These are phyloP conservation scores for Lepeophtheirus nordmannii DNA, from an alignment of 2,888 invertebrate genomes.

Conservation along the genomic window DNA sequence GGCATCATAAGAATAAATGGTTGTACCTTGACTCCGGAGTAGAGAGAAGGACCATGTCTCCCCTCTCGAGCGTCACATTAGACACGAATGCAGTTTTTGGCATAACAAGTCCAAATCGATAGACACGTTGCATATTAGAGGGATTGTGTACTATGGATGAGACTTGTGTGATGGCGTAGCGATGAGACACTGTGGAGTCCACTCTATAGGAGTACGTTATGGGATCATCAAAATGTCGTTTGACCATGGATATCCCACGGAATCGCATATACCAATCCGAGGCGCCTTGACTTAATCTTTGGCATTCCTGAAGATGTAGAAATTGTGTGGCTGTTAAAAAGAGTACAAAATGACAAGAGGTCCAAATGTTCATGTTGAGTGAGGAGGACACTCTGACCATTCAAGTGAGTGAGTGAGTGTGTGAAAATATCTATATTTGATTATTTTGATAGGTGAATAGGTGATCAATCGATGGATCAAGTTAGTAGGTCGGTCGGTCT, in stretches of 20 bases:
- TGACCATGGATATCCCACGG: slow-evolving; percentile 10
- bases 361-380: background rate
- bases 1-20: no score
- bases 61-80: slow-evolving; percentile 8
- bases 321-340: background rate
- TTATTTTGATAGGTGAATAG: no score
- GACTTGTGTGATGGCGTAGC: slow-evolving; percentile 15
- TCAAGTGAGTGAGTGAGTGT: no score
- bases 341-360: no score
- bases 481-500: no score
- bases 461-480: no score
- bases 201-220: slow-evolving; percentile 13
- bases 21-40: background rate
- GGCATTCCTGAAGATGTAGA: background rate
- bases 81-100: slow-evolving; percentile 17
- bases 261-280: slow-evolving; percentile 24
- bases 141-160: slow-evolving; percentile 12
- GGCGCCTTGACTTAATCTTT: slow-evolving; percentile 23
- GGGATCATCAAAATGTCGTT: slow-evolving; percentile 15
- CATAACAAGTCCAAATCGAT: slow-evolving; percentile 18
- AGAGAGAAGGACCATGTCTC: background rate
- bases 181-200: background rate
- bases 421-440: no score
- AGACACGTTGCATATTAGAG: background rate
- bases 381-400: background rate